Conservation (phyloP, 2,888 invertebrate species). For the Leptopilina syphax region DNA sequence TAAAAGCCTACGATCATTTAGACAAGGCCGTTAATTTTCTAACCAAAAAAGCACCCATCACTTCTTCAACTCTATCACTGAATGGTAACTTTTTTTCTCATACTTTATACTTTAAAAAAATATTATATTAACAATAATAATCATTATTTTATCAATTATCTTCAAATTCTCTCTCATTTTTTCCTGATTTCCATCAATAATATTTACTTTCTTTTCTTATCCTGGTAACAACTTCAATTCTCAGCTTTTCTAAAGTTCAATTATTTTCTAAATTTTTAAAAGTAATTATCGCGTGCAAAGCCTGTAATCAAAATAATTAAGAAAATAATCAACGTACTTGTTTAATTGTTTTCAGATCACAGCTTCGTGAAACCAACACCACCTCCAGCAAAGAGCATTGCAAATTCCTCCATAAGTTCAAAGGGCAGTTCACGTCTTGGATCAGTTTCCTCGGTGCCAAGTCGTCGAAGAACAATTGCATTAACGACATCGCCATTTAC, state of each 20-base stretch:
- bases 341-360: slow-evolving; percentile 39
- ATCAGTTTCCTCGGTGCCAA: slow-evolving; percentile 44
- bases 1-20: slow-evolving; percentile 56
- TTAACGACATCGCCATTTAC: neutral
- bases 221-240: too few relatives aligned
- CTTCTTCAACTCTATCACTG: neutral
- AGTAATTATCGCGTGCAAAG: too few relatives aligned
- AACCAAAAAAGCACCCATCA: neutral
- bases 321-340: neutral
- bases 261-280: too few relatives aligned
- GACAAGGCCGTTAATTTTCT: slow-evolving; percentile 55
- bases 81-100: neutral
- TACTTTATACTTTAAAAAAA: neutral
- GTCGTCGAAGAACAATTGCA: slow-evolving; percentile 3
- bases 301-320: neutral
- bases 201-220: too few relatives aligned
- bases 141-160: too few relatives aligned
- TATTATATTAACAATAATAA: too few relatives aligned
- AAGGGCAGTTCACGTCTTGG: slow-evolving; percentile 42
- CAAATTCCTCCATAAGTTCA: slow-evolving; percentile 38
- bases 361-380: slow-evolving; percentile 53
- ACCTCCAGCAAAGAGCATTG: slow-evolving; percentile 23
- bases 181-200: neutral
- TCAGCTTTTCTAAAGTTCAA: too few relatives aligned
- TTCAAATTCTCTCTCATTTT: too few relatives aligned